Base-by-base conservation (phyloP, 2,888 invertebrate genomes). In the Liopterus haemorrhoidalis region DNA sequence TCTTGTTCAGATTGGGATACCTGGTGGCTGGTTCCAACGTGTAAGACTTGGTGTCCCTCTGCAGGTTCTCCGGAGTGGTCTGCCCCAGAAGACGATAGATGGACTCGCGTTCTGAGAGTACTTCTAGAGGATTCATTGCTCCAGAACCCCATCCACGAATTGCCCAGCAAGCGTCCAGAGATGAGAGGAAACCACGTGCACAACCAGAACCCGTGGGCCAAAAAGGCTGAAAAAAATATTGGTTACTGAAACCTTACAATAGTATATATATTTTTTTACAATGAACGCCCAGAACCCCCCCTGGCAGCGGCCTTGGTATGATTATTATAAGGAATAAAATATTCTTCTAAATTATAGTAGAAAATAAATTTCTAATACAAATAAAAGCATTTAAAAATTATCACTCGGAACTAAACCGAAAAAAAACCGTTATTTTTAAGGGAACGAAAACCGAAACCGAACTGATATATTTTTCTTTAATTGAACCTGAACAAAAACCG, bases 151-250 rank as follows among this genome's bases (percentile, higher is more conserved):
- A 94, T 45, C 85, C 74, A 54, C 88, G 79, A 46, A 96, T 82
- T 51, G 92, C 89, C 93, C 97, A 99, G 9, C 91, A 92, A 0
- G 95, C 88, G 72, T 99, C 97, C 68, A 97, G 78, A 3, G 92
- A 90, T 14, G 94, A 92, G 2, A 99, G 75, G 67, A 97, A 97
- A 9, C 97, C 97, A 43, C 97, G 78, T 0, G 96, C 97, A 71
- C 95, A 95, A 1, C 99, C 99, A 2, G 95, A 95, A 0, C 99
- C 99, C 0, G 95, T 96, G 4, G 97, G 99, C 97, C 99, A 99
- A 70, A 99, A 99, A 0, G 92, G 92, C 78, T 80, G 57, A 2
- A 69, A 68, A 50, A 54, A 54, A 51, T 19, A 48, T 15, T 14
- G 14, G 11, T 28, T 14, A 31, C 9, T 9, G 12, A 31, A n/a